phyloP scores from a whole-genome alignment of 2,113 vertebrate species.

The Cariama cristata region DNA sequence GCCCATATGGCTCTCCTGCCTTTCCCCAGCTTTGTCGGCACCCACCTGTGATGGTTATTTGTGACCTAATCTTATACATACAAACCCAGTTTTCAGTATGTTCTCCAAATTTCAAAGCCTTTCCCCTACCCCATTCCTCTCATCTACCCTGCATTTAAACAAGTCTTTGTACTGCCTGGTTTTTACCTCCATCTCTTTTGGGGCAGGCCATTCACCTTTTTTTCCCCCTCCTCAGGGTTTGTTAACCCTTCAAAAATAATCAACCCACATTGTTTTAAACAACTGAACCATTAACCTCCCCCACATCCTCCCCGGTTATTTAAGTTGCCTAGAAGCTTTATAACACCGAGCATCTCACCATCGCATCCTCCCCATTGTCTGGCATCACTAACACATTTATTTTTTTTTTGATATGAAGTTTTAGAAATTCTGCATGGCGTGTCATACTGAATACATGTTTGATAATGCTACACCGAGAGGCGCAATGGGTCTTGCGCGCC shows the following conservation, averaged over 20 bases:
- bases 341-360: not conserved
- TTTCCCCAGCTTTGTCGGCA: not conserved
- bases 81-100: not conserved
- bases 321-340: not conserved
- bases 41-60: not conserved
- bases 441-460: not conserved
- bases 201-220: not conserved
- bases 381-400: not conserved
- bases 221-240: not conserved
- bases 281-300: no score
- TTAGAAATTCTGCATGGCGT: not conserved
- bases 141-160: not conserved
- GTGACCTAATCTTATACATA: fast-evolving
- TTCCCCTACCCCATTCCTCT: not conserved
- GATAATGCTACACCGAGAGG: not conserved
- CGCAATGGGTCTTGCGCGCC: fast-evolving
- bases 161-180: not conserved
- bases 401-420: not conserved
- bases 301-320: not conserved
- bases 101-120: not conserved
- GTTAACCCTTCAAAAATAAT: not conserved
- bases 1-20: not conserved
- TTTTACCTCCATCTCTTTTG: no score
- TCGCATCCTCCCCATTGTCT: not conserved
- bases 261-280: not conserved